phyloP scores from a whole-genome alignment of 2,797 vertebrate species.

The Sebastolobus alascanus region DNA sequence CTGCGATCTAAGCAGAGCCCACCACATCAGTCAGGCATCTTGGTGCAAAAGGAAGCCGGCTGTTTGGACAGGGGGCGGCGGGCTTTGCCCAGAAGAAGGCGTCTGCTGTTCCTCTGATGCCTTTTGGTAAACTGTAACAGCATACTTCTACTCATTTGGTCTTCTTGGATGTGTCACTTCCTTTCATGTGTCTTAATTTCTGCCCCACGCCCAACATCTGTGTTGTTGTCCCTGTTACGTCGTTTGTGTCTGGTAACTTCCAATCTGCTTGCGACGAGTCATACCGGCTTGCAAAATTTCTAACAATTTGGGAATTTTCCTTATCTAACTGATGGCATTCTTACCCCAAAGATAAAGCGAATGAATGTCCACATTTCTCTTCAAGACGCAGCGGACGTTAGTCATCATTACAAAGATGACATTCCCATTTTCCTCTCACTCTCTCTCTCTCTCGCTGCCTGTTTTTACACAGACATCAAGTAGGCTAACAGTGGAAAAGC shows the following conservation, averaged over 20 bases:
- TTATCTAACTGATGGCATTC: slow-evolving; percentile 5
- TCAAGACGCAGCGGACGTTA: neutral
- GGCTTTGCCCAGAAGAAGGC: slow-evolving; percentile 48
- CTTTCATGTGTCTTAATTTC: slow-evolving; percentile 47
- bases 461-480: slow-evolving; percentile 61
- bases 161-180: slow-evolving; percentile 74
- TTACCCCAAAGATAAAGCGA: neutral
- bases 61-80: slow-evolving; percentile 67
- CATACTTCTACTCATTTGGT: slow-evolving; percentile 41
- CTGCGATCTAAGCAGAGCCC: slow-evolving; percentile 39
- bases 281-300: slow-evolving; percentile 52
- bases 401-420: slow-evolving; percentile 1
- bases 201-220: slow-evolving; percentile 46
- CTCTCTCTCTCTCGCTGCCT: slow-evolving; percentile 23
- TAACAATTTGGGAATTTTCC: slow-evolving; percentile 48
- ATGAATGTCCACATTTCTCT: neutral
- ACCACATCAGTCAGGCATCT: slow-evolving; percentile 58
- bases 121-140: slow-evolving; percentile 47
- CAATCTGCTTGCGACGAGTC: slow-evolving; percentile 46
- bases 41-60: slow-evolving; percentile 53
- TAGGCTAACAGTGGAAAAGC: slow-evolving; percentile 69
- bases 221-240: slow-evolving; percentile 23
- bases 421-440: slow-evolving; percentile 33
- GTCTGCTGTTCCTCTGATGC: slow-evolving; percentile 53
- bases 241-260: slow-evolving; percentile 56